Evolutionary conservation across 2,888 invertebrate genomes (phyloP).

Genomic region (Volucella inflata): DNA sequence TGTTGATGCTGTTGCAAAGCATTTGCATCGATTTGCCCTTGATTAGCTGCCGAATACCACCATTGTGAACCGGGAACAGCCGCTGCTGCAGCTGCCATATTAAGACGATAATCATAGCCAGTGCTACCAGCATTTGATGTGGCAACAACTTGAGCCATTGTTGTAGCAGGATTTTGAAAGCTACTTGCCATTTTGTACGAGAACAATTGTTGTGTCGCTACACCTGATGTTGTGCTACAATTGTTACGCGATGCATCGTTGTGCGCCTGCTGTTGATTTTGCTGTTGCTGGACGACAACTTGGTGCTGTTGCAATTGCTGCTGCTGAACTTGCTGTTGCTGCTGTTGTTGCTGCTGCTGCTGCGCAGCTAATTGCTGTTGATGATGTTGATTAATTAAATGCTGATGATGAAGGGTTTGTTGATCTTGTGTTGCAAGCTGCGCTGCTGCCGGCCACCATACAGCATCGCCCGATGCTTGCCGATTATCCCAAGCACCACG

Average conservation of each 20-base stretch:
- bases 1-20: conserved; percentile 86
- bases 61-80: conserved; percentile 88
- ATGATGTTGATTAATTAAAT: conserved; percentile 85
- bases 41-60: conserved; percentile 88
- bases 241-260: conserved; percentile 85
- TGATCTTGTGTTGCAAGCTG: conserved; percentile 84
- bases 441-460: conserved; percentile 85
- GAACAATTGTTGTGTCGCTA: conserved; percentile 89
- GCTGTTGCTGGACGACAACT: conserved; percentile 84
- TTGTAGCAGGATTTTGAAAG: conserved; percentile 89
- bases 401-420: conserved; percentile 84
- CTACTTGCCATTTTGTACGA: conserved; percentile 94
- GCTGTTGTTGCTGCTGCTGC: conserved; percentile 84
- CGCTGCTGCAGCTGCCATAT: conserved; percentile 85
- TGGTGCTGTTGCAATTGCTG: conserved; percentile 84
- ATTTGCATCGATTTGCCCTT: conserved; percentile 85
- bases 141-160: conserved; percentile 87
- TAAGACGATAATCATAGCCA: conserved; percentile 90
- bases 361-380: conserved; percentile 85
- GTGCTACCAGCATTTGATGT: conserved; percentile 86
- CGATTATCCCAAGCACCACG: conserved; percentile 87
- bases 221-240: conserved; percentile 85
- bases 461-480: conserved; percentile 84
- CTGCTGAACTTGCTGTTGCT: conserved; percentile 80
- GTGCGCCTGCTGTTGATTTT: conserved; percentile 84